Conservation (phyloP, 2,888 invertebrate genomes). For the Odontocerum albicorne region DNA sequence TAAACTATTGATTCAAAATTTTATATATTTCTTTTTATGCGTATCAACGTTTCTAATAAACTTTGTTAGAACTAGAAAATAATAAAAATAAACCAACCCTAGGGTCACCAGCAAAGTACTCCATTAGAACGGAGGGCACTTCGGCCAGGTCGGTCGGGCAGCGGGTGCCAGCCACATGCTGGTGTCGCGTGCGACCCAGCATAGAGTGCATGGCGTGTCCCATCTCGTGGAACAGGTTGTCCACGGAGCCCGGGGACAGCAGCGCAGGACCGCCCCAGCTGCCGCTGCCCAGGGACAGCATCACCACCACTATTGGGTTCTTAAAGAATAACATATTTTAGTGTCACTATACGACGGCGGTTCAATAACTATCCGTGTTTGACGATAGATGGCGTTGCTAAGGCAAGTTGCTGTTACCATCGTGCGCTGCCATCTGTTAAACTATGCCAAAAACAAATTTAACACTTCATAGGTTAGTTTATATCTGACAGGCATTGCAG, state of each 20-base stretch:
- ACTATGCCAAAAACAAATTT: no score
- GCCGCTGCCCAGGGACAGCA: conserved; percentile 83
- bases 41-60: neutral
- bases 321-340: no score
- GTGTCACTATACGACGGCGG: no score
- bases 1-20: neutral
- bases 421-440: no score
- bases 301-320: conserved; percentile 90
- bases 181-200: conserved; percentile 92
- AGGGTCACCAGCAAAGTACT: conserved; percentile 91
- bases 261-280: conserved; percentile 76
- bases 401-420: no score
- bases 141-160: conserved; percentile 98
- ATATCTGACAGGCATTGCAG: no score
- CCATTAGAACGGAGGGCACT: conserved; percentile 98
- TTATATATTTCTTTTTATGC: neutral
- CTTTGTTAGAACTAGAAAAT: neutral
- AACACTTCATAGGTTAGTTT: no score
- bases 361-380: no score
- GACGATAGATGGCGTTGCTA: no score
- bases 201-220: conserved; percentile 99
- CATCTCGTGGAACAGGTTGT: conserved; percentile 98
- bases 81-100: conserved; percentile 36
- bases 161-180: conserved; percentile 96
- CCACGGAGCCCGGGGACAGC: conserved; percentile 81